These are phyloP conservation scores for Bovichtus variegatus DNA, from an alignment of 2,797 vertebrate genomes.

Conservation along the genomic window DNA sequence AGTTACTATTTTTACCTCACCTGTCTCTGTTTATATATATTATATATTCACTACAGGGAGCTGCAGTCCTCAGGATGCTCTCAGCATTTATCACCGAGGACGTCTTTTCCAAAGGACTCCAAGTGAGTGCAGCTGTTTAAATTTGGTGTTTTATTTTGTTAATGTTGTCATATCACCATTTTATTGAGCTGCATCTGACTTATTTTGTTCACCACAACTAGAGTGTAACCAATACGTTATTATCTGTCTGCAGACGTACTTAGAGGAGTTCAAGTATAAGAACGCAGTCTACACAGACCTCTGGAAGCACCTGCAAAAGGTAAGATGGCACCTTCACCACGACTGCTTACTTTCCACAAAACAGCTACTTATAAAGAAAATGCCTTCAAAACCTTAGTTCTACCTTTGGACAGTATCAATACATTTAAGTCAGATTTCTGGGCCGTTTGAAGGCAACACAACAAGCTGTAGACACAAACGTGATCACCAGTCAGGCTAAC, in stretches of 20 bases:
- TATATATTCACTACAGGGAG: conserved; percentile 84
- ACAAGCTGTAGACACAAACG: neutral
- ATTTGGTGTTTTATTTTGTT: neutral
- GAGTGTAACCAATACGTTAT: neutral
- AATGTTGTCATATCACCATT: neutral
- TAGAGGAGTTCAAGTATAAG: conserved; percentile 81
- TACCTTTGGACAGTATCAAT: neutral
- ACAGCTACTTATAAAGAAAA: neutral
- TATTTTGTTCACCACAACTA: neutral
- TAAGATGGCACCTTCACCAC: conserved; percentile 37
- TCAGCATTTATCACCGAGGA: conserved; percentile 87
- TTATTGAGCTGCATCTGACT: neutral
- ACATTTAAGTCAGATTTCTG: neutral
- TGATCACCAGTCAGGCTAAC: neutral
- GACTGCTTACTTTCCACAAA: rapidly evolving
- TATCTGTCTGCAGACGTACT: conserved; percentile 86
- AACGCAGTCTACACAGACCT: conserved; percentile 88
- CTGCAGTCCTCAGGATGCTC: conserved; percentile 91
- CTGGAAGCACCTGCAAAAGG: conserved; percentile 87
- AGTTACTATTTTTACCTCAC: no score
- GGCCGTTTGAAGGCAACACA: neutral
- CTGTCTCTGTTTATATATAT: no score
- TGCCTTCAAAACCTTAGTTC: neutral
- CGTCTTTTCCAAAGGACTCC: conserved; percentile 86
- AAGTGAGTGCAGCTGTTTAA: conserved; percentile 79